Base-by-base conservation (phyloP, 2,797 vertebrate genomes). In the Rhabdophis nuchalis region DNA sequence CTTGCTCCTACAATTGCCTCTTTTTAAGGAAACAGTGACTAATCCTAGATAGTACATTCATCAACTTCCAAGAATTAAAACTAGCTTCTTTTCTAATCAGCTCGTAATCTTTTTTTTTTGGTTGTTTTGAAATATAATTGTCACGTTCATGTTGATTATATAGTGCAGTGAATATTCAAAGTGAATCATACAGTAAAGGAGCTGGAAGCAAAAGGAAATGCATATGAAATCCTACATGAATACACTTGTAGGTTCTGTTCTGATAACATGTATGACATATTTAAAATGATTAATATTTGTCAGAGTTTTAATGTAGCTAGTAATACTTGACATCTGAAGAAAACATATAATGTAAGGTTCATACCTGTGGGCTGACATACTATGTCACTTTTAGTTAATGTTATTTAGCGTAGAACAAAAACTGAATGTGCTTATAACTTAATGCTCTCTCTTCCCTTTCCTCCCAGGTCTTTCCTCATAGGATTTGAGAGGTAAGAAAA, bases 351-450 rank as follows among this genome's bases (percentile, higher is more conserved):
- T 91, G 7, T 56, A 52, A 93, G 89, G 92, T 72, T 68, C 27
- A 60, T 77, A 94, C 91, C 90, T 92, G 85, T 88, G 91, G 72
- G 52, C 36, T 91, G 93, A 85, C 82, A 89, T 0, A 72, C 94
- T 90, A 93, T 94, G 72, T 94, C 93, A 68, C 87, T 94, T 94
- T 46, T 60, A 41, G 87, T 91, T 91, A 57, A 36, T 89, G 14
- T 68, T 95, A 58, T 85, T 94, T 93, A 95, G 92, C 86, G 86
- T 36, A 90, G 93, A 82, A 94, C 64, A 32, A 93, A 77, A 90
- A 61, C 29, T 58, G n/a, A 0, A 25, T 56, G 61, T 64, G 89
- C 54, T 77, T 91, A 92, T 85, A 87, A 92, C 29, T 87, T 54
- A 29, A n/a, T 88, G 23, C 25, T 92, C 57, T 9, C 14, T 68